A percentile compares a stretch with the other conserved stretches of the same genome.
These are phyloP conservation scores for Cantharis rufa DNA, from an alignment of 2,888 invertebrate species.

Conservation along the genomic window DNA sequence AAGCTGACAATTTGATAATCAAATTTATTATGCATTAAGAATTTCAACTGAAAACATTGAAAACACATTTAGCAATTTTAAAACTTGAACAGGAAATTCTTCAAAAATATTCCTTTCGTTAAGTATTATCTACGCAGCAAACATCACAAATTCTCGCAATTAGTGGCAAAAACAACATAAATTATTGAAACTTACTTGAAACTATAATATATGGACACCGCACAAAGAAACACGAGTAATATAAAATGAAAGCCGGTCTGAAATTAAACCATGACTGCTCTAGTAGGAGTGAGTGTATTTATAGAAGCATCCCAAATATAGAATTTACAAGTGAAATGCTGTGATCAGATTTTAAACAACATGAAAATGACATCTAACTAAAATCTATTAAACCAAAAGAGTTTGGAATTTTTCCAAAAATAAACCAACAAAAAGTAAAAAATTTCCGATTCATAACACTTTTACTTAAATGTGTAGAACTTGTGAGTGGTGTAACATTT, in stretches of 20 bases:
- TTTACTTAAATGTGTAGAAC: background rate
- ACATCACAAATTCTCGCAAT: background rate
- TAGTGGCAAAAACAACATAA: background rate
- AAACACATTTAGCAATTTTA: background rate
- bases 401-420: background rate
- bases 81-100: background rate
- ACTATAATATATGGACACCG: background rate
- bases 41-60: background rate
- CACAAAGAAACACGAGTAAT: conserved; percentile 26
- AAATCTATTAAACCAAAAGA: background rate
- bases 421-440: background rate
- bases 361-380: background rate
- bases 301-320: conserved; percentile 32
- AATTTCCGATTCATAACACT: background rate
- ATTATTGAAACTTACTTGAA: background rate
- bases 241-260: conserved; percentile 33
- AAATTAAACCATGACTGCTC: conserved; percentile 31
- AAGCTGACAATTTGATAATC: background rate
- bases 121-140: background rate
- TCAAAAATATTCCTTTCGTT: background rate
- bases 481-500: background rate
- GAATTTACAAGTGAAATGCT: conserved; percentile 24
- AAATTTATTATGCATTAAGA: background rate
- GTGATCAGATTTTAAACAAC: conserved; percentile 3
- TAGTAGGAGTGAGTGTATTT: conserved; percentile 37